A percentile compares a stretch with the other conserved stretches of the same genome.
Conservation (phyloP, 2,888 invertebrate genomes). For the Tholera decimalis region DNA sequence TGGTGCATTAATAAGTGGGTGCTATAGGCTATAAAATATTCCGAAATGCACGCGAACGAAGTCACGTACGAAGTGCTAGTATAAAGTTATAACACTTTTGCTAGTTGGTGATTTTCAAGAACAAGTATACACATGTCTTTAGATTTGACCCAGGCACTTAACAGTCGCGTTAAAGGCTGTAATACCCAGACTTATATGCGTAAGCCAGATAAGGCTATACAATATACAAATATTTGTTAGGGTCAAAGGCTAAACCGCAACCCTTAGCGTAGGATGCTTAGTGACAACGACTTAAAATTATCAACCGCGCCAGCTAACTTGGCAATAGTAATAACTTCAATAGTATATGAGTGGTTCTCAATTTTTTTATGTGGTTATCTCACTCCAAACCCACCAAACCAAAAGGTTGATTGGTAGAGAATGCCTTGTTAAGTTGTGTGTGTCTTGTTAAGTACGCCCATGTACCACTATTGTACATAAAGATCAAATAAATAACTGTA, state of each 20-base stretch:
- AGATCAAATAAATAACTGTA: too few species aligned
- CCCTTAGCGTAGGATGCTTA: slow-evolving; percentile 7
- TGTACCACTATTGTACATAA: too few species aligned
- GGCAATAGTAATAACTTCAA: background rate
- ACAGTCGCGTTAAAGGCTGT: background rate
- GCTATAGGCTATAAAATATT: too few species aligned
- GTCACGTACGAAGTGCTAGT: too few species aligned
- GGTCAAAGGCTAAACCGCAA: slow-evolving; percentile 10
- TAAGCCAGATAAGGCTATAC: slow-evolving; percentile 1
- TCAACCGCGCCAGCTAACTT: slow-evolving; percentile 11
- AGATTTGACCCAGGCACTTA: background rate
- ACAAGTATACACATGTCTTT: background rate
- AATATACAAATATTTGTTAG: slow-evolving; percentile 31
- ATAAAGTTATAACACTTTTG: background rate
- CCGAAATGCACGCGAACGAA: too few species aligned
- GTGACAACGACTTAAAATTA: background rate
- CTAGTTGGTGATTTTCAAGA: background rate
- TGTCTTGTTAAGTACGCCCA: too few species aligned
- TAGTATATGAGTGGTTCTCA: background rate
- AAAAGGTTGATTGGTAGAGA: too few species aligned
- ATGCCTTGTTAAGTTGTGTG: too few species aligned
- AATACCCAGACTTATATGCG: slow-evolving; percentile 11
- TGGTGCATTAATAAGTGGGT: too few species aligned
- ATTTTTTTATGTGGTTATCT: too few species aligned
- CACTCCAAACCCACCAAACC: too few species aligned